Conservation (phyloP, 1,140 invertebrate genomes). For the Brachionus plicatilis region DNA sequence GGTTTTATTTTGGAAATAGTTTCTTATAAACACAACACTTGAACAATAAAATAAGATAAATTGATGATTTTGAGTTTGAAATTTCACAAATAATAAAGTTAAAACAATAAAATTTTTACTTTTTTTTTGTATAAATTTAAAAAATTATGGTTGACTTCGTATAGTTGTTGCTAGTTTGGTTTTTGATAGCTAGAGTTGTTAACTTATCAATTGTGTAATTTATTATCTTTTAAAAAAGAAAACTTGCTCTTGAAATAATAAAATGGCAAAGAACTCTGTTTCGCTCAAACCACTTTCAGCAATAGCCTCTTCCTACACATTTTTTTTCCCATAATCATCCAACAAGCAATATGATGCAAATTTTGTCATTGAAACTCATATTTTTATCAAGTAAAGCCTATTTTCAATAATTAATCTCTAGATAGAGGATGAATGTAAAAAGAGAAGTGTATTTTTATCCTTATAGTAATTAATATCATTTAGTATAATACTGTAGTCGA, state of each 20-base stretch:
- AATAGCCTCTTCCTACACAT: not conserved
- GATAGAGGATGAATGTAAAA: constrained; percentile 26
- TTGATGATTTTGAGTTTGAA: constrained; percentile 10
- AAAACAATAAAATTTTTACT: not conserved
- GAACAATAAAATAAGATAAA: not conserved
- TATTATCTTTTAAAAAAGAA: constrained; percentile 32
- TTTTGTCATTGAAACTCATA: constrained; percentile 4
- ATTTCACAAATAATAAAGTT: constrained; percentile 8
- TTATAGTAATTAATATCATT: constrained; percentile 27
- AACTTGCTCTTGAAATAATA: constrained; percentile 12
- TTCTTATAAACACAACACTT: not conserved
- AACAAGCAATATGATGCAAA: constrained; percentile 1
- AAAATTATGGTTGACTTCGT: constrained; percentile 29
- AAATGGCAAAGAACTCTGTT: not conserved
- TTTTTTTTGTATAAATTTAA: not conserved
- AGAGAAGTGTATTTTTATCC: constrained; percentile 24
- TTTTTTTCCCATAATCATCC: not conserved
- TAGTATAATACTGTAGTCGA: constrained; percentile 19
- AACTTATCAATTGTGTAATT: constrained; percentile 36
- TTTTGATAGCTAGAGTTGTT: constrained; percentile 11
- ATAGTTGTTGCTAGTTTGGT: not conserved
- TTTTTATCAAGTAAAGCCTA: constrained; percentile 8
- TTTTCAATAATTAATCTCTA: not conserved
- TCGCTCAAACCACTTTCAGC: not conserved
- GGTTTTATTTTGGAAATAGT: not conserved